Percentiles rank a stretch among this genome's conserved stretches.
phyloP scores from a whole-genome alignment of 2,797 vertebrate genomes.

The Acrossocheilus fasciatus region DNA sequence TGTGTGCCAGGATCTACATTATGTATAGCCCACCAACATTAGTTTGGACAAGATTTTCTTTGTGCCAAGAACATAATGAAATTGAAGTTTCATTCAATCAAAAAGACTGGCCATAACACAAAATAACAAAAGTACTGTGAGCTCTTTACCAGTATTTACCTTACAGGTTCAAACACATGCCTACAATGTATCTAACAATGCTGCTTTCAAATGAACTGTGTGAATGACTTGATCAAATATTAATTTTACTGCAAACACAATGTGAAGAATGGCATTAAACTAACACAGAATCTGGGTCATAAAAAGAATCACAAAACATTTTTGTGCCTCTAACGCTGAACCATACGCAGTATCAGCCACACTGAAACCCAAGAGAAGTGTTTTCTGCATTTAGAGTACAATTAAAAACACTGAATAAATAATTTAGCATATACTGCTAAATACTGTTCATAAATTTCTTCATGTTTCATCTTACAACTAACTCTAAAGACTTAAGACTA shows the following conservation, averaged over 20 bases:
- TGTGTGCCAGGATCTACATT: constrained; percentile 38
- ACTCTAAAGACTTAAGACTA: constrained; percentile 1
- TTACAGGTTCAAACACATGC: background rate
- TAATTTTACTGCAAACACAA: background rate
- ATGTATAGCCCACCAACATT: constrained; percentile 41
- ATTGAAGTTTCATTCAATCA: constrained; percentile 1
- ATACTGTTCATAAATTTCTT: background rate
- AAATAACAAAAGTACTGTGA: background rate
- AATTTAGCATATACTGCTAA: background rate
- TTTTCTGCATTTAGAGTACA: background rate
- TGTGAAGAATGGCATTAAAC: background rate
- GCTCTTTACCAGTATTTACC: background rate
- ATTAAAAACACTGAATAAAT: background rate
- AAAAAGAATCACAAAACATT: background rate
- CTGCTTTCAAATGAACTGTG: background rate
- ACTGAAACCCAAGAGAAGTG: background rate
- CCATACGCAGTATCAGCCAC: background rate
- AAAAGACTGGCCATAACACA: constrained; percentile 23
- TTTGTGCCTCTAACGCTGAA: background rate
- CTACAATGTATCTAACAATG: background rate
- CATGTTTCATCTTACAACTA: background rate
- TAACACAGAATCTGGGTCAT: background rate
- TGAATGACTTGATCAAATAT: background rate
- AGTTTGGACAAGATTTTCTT: constrained; percentile 15
- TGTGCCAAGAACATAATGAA: constrained; percentile 37